Percentiles rank a stretch among this genome's conserved stretches.
Evolutionary conservation across 1,140 invertebrate species (phyloP).

Genomic region (Choristoneura fumiferana): DNA sequence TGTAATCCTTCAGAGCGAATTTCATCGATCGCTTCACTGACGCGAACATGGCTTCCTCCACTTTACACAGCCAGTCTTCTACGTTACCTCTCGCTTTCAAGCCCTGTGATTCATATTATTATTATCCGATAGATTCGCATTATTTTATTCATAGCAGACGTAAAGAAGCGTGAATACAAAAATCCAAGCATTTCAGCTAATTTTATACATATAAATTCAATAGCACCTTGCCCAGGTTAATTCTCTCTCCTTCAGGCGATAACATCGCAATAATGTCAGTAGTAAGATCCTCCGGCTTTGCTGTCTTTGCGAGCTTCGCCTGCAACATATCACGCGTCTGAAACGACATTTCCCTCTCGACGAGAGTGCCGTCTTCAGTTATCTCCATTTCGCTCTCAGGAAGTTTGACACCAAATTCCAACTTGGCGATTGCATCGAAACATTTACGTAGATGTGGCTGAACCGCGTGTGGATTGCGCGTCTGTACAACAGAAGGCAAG

Average conservation of each 20-base stretch:
- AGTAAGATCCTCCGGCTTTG: slow-evolving; percentile 77
- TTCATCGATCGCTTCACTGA: slow-evolving; percentile 87
- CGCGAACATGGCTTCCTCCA: slow-evolving; percentile 91
- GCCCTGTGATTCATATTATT: slow-evolving; percentile 74
- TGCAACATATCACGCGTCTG: slow-evolving; percentile 57
- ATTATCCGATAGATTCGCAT: no score
- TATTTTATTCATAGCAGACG: no score
- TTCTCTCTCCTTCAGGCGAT: slow-evolving; percentile 90
- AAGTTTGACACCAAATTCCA: slow-evolving; percentile 84
- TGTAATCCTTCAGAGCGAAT: slow-evolving; percentile 82
- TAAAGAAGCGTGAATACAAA: no score
- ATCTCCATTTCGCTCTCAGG: slow-evolving; percentile 78
- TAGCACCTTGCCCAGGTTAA: slow-evolving; percentile 84
- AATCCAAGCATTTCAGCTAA: no score
- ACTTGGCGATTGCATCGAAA: slow-evolving; percentile 90
- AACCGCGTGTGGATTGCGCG: slow-evolving; percentile 90
- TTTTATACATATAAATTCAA: no score
- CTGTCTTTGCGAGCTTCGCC: slow-evolving; percentile 58
- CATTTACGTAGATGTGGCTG: slow-evolving; percentile 94
- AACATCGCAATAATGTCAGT: slow-evolving; percentile 92
- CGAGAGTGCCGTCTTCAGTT: slow-evolving; percentile 57
- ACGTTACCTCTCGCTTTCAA: slow-evolving; percentile 92
- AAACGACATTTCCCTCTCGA: slow-evolving; percentile 64
- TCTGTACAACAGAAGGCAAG: slow-evolving; percentile 73
- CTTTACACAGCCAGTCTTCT: slow-evolving; percentile 92